Conservation (phyloP, 53 echinoderm and acorn worm species). For the Arbacia lixula region DNA sequence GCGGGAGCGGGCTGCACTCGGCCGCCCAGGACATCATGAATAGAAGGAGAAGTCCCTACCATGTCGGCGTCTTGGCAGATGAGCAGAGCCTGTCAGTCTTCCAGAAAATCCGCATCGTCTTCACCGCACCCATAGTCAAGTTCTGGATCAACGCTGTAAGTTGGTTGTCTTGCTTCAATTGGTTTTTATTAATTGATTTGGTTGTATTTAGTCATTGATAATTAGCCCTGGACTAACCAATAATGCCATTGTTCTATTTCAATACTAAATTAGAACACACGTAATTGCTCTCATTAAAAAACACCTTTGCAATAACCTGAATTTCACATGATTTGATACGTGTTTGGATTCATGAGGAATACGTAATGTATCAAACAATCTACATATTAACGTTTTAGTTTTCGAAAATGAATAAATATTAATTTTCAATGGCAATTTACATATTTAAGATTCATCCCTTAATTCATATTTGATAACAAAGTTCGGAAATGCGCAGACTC, state of each 20-base stretch:
- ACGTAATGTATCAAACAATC: too few species aligned
- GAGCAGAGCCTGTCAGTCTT: background rate
- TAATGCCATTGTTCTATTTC: background rate
- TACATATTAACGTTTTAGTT: too few species aligned
- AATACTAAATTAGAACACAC: too few species aligned
- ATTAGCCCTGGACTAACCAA: background rate
- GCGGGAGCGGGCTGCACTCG: background rate
- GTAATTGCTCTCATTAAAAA: too few species aligned
- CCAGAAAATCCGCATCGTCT: slow-evolving; percentile 52
- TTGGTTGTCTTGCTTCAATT: background rate
- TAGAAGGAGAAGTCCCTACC: slow-evolving; percentile 9
- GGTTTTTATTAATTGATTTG: background rate
- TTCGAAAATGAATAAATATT: too few species aligned
- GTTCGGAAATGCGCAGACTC: too few species aligned
- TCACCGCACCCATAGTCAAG: slow-evolving; percentile 85
- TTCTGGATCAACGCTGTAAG: slow-evolving; percentile 95
- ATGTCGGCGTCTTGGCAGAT: background rate
- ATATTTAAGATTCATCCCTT: too few species aligned
- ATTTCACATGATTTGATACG: too few species aligned
- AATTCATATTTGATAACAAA: too few species aligned
- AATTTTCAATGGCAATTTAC: too few species aligned
- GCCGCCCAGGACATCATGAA: background rate
- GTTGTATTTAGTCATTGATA: background rate
- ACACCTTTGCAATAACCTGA: too few species aligned
- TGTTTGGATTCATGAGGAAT: too few species aligned